Evolutionary conservation across 1,140 invertebrate species (phyloP), one percentile per base, ranked within the genome.

Genomic region (Megalopta genalis): DNA sequence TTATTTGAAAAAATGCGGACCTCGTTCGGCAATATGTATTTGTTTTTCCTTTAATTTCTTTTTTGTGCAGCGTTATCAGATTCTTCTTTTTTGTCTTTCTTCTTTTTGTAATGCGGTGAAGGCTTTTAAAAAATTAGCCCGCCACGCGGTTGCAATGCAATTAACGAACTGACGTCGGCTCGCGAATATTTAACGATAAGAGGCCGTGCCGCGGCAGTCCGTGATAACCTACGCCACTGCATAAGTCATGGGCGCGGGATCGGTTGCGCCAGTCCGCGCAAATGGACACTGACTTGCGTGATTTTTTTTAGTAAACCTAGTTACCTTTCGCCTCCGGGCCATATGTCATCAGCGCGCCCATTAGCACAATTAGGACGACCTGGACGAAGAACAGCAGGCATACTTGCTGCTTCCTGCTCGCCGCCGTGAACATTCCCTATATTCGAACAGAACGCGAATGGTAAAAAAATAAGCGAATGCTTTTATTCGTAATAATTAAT

Each of bases 301-400:
- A 87, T 88, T 89, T 84, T 79, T 90, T 79, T 90, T 32, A 82
- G 60, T 25, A 73, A 74, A 85, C n/a, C n/a, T n/a, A n/a, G n/a
- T 83, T 89, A 80, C 81, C 79, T 68, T 76, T 85, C 12, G 88
- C 89, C 60, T 92, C 90, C 2, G 91, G 89, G 18, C 89, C 91
- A 46, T 92, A 93, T 21, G 87, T 89, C 80, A 87, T 89, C 64
- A 92, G 67, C 21, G 85, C 62, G 9, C 85, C 89, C 83, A 92
- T 91, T 86, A 93, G 70, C 66, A 88, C 88, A 60, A 93, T 89
- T 71, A 93, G 62, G 39, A 91, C 75, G 71, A 93, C 72, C 77
- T 93, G 85, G n/a, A 91, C 74, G n/a, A 88, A 78, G 65, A 93
- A 86, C 42, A 93, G 86, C 49, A 87, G 71, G 37, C 90, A 54